Evolutionary conservation across 2,113 vertebrate species (phyloP), one percentile per base, ranked within the genome.

Genomic region (Vireo altiloquus): DNA sequence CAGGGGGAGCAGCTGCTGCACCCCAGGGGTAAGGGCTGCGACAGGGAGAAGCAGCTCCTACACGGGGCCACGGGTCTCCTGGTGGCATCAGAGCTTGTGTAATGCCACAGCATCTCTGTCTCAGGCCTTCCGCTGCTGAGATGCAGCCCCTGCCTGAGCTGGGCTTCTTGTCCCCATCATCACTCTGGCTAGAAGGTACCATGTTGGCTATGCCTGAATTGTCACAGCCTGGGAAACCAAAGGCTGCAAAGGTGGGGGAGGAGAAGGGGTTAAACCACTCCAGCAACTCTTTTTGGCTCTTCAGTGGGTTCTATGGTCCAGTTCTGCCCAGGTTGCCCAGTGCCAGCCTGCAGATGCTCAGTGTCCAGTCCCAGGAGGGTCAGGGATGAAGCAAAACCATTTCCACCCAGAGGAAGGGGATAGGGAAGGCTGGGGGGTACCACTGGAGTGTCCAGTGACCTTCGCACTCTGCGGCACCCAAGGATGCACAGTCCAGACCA

Each of bases 401-500:
- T 94, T 82, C 39, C 15, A 66, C 7, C 1, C 7, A 35, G 52
- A 90, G 20, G 14, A 74, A 56, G 4, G 9, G 33, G 12, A 30
- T 20, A n/a, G 30, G 35, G 42, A 57, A 75, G 40, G 15, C 35
- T 35, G 60, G 20, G 30, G n/a, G 50, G 3, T n/a, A 40, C 30
- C 82, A n/a, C 24, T 56, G 70, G n/a, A 24, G 35, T 65, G 15
- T 15, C 33, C 56, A 64, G 27, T 31, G 5, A 13, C 31, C 5
- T 69, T 57, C 56, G 18, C 28, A 15, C 3, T 7, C 49, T 8
- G 3, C 0, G 0, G 53, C 35, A 71, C 24, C 23, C 24, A 33
- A 7, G 46, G 37, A 17, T 31, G 49, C 21, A 21, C 0, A 0
- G 23, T 47, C n/a, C 1, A 4, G 2, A 20, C 46, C 46, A 17